Conservation (phyloP, 2,888 invertebrate species). For the Ophion costatus region DNA sequence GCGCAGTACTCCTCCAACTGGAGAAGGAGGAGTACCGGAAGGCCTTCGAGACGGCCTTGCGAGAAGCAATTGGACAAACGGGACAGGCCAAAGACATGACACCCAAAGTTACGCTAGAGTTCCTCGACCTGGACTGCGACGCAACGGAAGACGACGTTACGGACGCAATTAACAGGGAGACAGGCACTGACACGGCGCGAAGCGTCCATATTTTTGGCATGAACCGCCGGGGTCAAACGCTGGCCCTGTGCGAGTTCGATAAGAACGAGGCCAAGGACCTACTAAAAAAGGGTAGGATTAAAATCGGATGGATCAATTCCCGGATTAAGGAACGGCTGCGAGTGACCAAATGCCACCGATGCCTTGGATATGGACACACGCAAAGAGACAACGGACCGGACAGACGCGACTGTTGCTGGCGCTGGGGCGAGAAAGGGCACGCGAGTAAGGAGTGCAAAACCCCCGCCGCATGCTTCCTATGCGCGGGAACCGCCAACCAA, state of each 20-base stretch:
- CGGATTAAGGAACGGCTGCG: constrained; percentile 33
- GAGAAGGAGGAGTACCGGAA: too few species aligned
- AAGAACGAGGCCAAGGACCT: constrained; percentile 34
- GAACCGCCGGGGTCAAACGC: constrained; percentile 50
- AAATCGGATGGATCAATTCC: constrained; percentile 40
- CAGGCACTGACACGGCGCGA: constrained; percentile 43
- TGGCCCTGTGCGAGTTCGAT: constrained; percentile 52
- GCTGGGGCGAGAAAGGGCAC: constrained; percentile 35
- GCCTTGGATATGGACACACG: constrained; percentile 31
- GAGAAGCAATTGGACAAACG: too few species aligned
- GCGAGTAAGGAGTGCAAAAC: constrained; percentile 32
- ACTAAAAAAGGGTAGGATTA: constrained; percentile 43
- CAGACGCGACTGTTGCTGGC: constrained; percentile 30
- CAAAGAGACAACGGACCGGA: constrained; percentile 28
- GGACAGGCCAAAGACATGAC: constrained; percentile 33
- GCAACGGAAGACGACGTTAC: constrained; percentile 40
- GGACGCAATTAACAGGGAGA: constrained; percentile 49
- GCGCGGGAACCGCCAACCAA: constrained; percentile 40
- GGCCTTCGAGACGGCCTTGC: background rate
- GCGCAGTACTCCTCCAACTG: too few species aligned
- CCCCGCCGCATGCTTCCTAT: constrained; percentile 30
- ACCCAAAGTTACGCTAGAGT: constrained; percentile 46
- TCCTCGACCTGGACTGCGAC: constrained; percentile 63
- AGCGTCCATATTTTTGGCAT: constrained; percentile 54
- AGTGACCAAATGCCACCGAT: constrained; percentile 42